Evolutionary conservation across 2,113 vertebrate species (phyloP), one percentile per base, ranked within the genome.

Genomic region (Mormyrus iriodes): DNA sequence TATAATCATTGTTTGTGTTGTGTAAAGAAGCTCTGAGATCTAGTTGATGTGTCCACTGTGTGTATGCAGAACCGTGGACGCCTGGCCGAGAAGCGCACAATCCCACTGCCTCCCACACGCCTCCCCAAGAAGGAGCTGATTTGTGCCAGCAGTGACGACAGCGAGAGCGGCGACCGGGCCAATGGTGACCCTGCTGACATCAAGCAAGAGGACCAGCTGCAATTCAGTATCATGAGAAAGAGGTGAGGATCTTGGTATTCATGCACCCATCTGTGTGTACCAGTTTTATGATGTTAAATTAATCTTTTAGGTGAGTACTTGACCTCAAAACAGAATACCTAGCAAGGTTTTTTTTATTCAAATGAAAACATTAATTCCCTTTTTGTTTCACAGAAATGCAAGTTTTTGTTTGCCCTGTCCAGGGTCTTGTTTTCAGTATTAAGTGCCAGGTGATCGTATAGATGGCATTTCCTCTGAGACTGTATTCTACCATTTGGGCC

Each of bases 151-250:
- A 97, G 97, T 1, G 97, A 99, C 84, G 97, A 97, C 94, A 97
- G 97, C 0, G 95, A 98, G 51, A 96, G 97, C 90, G 97, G 97
- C 0, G 96, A 98, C 83, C 94, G 95, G 52, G 95, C 96, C 94
- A 97, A 95, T 92, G 96, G 96, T 86, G 96, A 96, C 89, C 96
- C 93, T 92, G 94, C 95, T 46, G 96, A 97, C 94, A 95, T 99
- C 92, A 99, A 99, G 93, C 97, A 97, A 93, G 97, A 99, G 93
- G 97, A 97, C 65, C 97, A 97, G 89, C 92, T 97, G 48, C 97
- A 96, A 73, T 95, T 97, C 94, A 97, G 95, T 96, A 98, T 97
- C 95, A 98, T 99, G 97, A 99, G 97, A 97, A 99, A 98, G 95
- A 99, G 97, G 98, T 99, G 94, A 93, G 93, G 21, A 53, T 21